A percentile compares a stretch with the other conserved stretches of the same genome.
Evolutionary conservation across 2,888 invertebrate genomes (phyloP).

Genomic region (Rhopalosiphum nymphaeae): DNA sequence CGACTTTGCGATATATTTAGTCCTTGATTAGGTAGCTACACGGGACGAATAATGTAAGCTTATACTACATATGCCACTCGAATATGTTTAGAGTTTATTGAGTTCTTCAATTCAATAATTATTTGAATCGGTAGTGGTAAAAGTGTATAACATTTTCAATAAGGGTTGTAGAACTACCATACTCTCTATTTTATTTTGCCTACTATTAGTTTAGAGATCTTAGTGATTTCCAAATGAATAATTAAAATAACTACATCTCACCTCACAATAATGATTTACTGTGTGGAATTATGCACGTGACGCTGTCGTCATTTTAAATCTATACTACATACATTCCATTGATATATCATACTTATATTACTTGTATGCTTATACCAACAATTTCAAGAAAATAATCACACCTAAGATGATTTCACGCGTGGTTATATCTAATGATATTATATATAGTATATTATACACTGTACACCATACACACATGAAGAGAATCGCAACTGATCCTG

Average conservation of each 20-base stretch:
- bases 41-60: neutral
- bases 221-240: neutral
- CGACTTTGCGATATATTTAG: neutral
- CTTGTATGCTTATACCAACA: too few relatives aligned
- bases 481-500: slow-evolving; percentile 5
- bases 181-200: neutral
- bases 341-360: neutral
- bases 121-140: neutral
- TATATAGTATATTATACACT: neutral
- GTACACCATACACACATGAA: neutral
- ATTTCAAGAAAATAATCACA: neutral
- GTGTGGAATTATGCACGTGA: neutral
- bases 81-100: neutral
- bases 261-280: neutral
- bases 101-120: neutral
- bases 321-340: neutral
- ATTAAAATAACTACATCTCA: neutral
- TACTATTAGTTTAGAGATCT: neutral
- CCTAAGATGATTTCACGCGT: neutral
- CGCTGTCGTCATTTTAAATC: neutral
- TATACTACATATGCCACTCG: neutral
- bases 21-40: neutral
- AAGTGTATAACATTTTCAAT: neutral
- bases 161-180: neutral
- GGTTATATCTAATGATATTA: neutral